A percentile compares a stretch with the other conserved stretches of the same genome.
phyloP scores from a whole-genome alignment of 2,888 invertebrate genomes.

The Calameuta pallipes region DNA sequence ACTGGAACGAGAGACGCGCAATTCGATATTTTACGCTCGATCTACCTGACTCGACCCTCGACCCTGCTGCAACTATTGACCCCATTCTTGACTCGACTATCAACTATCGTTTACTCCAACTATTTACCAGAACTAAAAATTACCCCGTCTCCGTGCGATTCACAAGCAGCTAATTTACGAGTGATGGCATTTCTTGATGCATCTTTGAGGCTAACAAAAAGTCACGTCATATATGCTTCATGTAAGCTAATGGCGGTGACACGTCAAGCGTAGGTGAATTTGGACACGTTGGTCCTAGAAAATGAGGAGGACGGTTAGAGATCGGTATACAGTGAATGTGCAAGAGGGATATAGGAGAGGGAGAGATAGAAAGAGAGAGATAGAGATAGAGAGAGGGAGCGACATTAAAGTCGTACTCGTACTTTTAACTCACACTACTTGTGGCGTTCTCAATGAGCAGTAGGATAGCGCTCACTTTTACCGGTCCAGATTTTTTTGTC shows the following conservation, averaged over 20 bases:
- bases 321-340: neutral
- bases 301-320: neutral
- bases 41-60: neutral
- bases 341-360: neutral
- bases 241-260: neutral
- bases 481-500: slow-evolving; percentile 28
- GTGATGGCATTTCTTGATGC: neutral
- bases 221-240: neutral
- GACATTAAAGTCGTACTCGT: neutral
- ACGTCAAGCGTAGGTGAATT: neutral
- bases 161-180: neutral
- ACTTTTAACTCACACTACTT: neutral
- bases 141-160: neutral
- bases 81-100: neutral
- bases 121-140: neutral
- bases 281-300: neutral
- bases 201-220: neutral
- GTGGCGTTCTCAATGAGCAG: slow-evolving; percentile 4
- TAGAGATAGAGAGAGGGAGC: neutral
- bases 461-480: slow-evolving; percentile 25
- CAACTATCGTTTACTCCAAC: neutral
- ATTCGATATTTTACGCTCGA: neutral
- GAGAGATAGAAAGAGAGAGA: neutral
- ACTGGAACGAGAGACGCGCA: neutral
- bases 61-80: neutral